Conservation (phyloP, 2,113 vertebrate genomes). For the Hypocryptadius cinnamomeus region DNA sequence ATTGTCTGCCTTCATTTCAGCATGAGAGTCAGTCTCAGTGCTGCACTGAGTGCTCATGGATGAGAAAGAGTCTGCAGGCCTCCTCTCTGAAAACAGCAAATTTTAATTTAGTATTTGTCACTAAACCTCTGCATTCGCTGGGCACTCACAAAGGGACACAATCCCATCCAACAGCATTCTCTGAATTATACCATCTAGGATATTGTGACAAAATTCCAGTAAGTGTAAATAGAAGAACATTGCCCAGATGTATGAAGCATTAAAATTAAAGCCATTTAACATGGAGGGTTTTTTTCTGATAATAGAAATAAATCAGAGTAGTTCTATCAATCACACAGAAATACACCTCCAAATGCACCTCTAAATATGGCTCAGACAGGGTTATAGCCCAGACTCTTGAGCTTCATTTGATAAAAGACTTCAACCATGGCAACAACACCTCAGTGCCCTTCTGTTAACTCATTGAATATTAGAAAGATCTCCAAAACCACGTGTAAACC, state of each 20-base stretch:
- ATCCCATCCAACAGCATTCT: background rate
- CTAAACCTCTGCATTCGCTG: background rate
- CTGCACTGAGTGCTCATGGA: constrained; percentile 58
- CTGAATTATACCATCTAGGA: background rate
- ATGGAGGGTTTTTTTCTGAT: background rate
- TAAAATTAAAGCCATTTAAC: background rate
- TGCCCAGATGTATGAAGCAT: background rate
- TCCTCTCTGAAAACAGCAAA: constrained; percentile 51
- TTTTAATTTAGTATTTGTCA: background rate
- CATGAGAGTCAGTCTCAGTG: constrained; percentile 59
- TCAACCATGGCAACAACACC: background rate
- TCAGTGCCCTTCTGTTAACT: background rate
- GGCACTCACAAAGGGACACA: background rate
- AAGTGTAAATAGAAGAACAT: background rate
- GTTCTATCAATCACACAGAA: background rate
- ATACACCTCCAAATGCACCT: background rate
- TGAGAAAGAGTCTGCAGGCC: constrained; percentile 48
- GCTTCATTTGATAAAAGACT: background rate
- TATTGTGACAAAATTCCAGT: background rate
- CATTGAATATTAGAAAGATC: background rate
- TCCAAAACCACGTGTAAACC: background rate
- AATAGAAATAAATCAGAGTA: background rate
- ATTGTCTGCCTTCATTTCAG: background rate
- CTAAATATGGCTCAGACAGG: background rate
- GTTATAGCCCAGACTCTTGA: background rate